A percentile compares a stretch with the other conserved stretches of the same genome.
Evolutionary conservation across 2,797 vertebrate genomes (phyloP).

Genomic region (Babyrousa celebensis): DNA sequence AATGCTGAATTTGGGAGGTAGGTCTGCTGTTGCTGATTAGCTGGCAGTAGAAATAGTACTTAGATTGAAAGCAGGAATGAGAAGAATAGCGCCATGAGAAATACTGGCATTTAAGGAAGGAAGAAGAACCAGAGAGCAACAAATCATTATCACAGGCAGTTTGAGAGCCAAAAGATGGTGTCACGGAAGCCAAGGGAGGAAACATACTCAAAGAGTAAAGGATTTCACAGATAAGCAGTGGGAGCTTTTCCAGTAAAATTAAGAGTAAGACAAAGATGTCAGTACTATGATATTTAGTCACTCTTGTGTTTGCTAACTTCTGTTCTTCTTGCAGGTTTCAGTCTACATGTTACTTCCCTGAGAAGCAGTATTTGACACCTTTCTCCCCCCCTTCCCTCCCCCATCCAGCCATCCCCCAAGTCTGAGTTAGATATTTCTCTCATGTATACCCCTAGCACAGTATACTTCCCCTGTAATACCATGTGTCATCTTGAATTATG

Average conservation of each 20-base stretch:
- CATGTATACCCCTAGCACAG: conserved; percentile 67
- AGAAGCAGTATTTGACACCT: conserved; percentile 80
- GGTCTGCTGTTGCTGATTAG: neutral
- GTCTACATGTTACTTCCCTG: conserved; percentile 78
- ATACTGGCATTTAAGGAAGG: conserved; percentile 46
- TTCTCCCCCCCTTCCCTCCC: conserved; percentile 31
- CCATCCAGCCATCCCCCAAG: conserved; percentile 33
- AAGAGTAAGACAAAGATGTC: conserved; percentile 66
- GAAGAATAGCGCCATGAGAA: neutral
- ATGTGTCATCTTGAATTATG: conserved; percentile 15
- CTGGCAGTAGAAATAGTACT: conserved; percentile 50
- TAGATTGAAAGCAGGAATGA: conserved; percentile 53
- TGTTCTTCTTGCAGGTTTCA: conserved; percentile 82
- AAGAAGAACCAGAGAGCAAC: conserved; percentile 4
- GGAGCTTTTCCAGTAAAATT: conserved; percentile 60
- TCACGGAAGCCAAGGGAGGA: neutral
- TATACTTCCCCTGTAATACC: conserved; percentile 5
- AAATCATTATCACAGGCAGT: conserved; percentile 4
- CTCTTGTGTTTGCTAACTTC: conserved; percentile 80
- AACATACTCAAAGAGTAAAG: conserved; percentile 3
- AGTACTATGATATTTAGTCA: conserved; percentile 65
- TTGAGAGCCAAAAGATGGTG: conserved; percentile 16
- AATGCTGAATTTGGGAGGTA: neutral
- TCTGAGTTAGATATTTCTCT: conserved; percentile 82
- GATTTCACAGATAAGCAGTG: conserved; percentile 54